Conservation (phyloP, 2,888 invertebrate genomes). For the Meghimatium bilineatum region DNA sequence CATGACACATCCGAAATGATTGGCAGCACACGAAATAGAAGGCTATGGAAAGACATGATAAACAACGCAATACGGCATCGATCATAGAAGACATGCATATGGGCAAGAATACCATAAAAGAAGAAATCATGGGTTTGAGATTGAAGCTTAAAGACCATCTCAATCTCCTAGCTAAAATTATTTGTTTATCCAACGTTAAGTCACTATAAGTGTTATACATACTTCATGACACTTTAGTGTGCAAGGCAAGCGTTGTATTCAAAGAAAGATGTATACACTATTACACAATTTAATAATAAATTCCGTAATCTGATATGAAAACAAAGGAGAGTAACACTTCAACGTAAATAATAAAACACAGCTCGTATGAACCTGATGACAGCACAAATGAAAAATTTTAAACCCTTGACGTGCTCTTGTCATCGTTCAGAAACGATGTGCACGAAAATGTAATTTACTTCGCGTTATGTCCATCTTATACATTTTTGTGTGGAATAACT, state of each 20-base stretch:
- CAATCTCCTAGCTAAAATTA: not conserved
- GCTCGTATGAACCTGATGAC: not conserved
- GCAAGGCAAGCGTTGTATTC: not conserved
- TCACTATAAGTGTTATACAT: not conserved
- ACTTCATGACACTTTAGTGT: not conserved
- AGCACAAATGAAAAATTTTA: not conserved
- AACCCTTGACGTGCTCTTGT: constrained; percentile 3
- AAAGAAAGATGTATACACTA: not conserved
- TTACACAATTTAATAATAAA: not conserved
- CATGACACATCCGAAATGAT: too few relatives aligned
- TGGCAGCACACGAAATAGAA: too few relatives aligned
- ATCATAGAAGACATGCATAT: not conserved
- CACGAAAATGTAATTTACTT: not conserved
- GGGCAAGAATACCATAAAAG: not conserved
- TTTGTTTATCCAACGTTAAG: not conserved
- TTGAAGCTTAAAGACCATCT: not conserved
- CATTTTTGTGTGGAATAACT: not conserved
- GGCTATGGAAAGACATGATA: too few relatives aligned
- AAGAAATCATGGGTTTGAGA: not conserved
- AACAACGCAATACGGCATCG: too few relatives aligned
- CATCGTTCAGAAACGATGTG: not conserved
- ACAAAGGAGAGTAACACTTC: not conserved
- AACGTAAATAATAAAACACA: not conserved
- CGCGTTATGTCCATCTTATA: not conserved
- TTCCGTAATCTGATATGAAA: constrained; percentile 4